Base-by-base conservation (phyloP, 1,140 invertebrate genomes). In the Pogonognathellus flavescens region DNA sequence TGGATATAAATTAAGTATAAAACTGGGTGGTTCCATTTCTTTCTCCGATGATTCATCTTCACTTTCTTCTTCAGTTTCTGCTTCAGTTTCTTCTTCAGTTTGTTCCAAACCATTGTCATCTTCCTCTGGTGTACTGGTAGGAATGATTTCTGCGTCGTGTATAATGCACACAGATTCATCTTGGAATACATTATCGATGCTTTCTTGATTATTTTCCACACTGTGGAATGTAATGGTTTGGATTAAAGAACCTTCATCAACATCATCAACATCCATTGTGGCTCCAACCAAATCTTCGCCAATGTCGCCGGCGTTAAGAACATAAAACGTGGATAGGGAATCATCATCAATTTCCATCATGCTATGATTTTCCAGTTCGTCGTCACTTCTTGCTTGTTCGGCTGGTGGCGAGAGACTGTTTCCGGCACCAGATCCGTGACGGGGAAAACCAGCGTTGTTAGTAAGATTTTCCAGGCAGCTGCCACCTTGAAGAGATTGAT, bases 1-100 rank as follows among this genome's bases (percentile, higher is more conserved):
- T 14, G 41, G 31, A 72, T 88, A 88, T 3, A 88, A 62, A 66
- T 86, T 88, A 0, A 88, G 59, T 41, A 88, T 72, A 9, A 88
- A 72, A 3, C 80, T 80, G 22, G 83, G 14, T 10, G 50, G 8
- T 50, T 49, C 70, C 31, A 76, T 50, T 76, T 76, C 70, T n/a
- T 49, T 31, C 16, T 25, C 55, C 49, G 41, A 16, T 59, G 50
- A 59, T 14, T 41, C 80, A 41, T 6, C 6, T 82, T 50, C 76
- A 13, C 14, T 55, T 10, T 49, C 53, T 53, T 41, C 18, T 9
- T n/a, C 16, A n/a, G 14, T 60, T 41, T 70, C 59, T n/a, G n/a
- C n/a, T n/a, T n/a, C n/a, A n/a, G n/a, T n/a, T 62, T 62, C 49
- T 60, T 53, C 55, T 22, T 70, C 50, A 52, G 11, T 25, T 53